These are phyloP conservation scores for Muscina levida DNA, from an alignment of 2,888 invertebrate species.

Conservation along the genomic window DNA sequence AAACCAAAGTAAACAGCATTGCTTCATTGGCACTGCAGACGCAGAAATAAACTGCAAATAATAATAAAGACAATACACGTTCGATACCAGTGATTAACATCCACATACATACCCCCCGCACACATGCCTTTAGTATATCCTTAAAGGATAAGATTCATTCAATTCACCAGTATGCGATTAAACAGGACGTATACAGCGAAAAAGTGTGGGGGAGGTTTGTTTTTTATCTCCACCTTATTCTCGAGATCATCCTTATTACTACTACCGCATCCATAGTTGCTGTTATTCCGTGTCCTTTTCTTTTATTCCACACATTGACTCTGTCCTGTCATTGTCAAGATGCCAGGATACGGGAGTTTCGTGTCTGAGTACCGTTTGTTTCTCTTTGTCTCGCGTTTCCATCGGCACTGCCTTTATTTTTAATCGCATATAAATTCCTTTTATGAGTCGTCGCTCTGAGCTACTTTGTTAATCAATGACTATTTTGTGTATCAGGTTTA, in stretches of 20 bases:
- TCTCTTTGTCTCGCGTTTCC: too few relatives aligned
- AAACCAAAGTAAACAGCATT: too few relatives aligned
- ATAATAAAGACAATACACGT: slow-evolving; percentile 75
- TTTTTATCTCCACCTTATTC: slow-evolving; percentile 52
- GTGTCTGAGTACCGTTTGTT: slow-evolving; percentile 11
- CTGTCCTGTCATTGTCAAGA: slow-evolving; percentile 45
- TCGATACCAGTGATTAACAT: slow-evolving; percentile 70
- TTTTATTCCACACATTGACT: slow-evolving; percentile 15
- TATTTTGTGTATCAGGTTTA: not conserved
- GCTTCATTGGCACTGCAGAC: too few relatives aligned
- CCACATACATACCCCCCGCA: slow-evolving; percentile 65
- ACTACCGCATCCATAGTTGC: slow-evolving; percentile 31
- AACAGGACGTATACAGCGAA: not conserved
- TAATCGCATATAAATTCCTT: slow-evolving; percentile 64
- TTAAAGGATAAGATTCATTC: not conserved
- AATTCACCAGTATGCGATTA: not conserved
- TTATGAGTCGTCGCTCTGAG: slow-evolving; percentile 60
- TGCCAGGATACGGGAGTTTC: slow-evolving; percentile 12
- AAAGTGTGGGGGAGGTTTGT: slow-evolving; percentile 43
- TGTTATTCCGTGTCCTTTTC: slow-evolving; percentile 1
- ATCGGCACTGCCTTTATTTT: slow-evolving; percentile 58
- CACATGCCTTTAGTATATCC: slow-evolving; percentile 27
- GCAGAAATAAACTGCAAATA: slow-evolving; percentile 62
- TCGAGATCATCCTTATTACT: slow-evolving; percentile 37
- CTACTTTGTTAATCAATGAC: slow-evolving; percentile 59